Evolutionary conservation across 2,888 invertebrate species (phyloP).

Genomic region (Eulithis testata): DNA sequence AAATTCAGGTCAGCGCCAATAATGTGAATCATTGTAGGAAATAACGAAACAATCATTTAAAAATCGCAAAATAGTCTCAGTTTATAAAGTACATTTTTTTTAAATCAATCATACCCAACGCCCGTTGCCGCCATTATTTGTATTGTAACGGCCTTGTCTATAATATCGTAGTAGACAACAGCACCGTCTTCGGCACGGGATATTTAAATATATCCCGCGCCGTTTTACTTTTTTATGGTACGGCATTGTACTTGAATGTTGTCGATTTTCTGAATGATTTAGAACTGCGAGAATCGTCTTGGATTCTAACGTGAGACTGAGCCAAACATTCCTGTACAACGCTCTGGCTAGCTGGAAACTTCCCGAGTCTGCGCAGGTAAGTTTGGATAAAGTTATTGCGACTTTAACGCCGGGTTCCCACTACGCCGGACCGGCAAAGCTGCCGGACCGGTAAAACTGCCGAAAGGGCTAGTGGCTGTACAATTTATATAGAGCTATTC

Average conservation of each 20-base stretch:
- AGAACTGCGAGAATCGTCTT: background rate
- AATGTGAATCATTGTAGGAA: too few relatives aligned
- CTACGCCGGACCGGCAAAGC: too few relatives aligned
- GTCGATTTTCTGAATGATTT: background rate
- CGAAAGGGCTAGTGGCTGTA: too few relatives aligned
- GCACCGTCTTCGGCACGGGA: constrained; percentile 2
- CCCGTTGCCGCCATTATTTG: background rate
- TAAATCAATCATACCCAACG: background rate
- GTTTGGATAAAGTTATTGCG: too few relatives aligned
- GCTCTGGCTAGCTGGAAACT: background rate
- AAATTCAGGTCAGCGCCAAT: too few relatives aligned
- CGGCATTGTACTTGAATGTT: background rate
- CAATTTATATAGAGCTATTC: too few relatives aligned
- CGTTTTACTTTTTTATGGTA: background rate
- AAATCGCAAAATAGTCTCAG: too few relatives aligned
- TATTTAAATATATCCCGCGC: background rate
- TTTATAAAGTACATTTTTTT: too few relatives aligned
- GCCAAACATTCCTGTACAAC: background rate
- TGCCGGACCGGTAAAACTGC: too few relatives aligned
- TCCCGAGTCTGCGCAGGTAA: constrained; percentile 12
- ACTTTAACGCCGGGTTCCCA: too few relatives aligned
- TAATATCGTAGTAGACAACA: constrained; percentile 3
- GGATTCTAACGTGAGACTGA: constrained; percentile 6
- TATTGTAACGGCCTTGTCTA: background rate
- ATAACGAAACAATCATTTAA: too few relatives aligned